Conservation (phyloP, 2,113 vertebrate genomes). For the Hippopotamus amphibius region DNA sequence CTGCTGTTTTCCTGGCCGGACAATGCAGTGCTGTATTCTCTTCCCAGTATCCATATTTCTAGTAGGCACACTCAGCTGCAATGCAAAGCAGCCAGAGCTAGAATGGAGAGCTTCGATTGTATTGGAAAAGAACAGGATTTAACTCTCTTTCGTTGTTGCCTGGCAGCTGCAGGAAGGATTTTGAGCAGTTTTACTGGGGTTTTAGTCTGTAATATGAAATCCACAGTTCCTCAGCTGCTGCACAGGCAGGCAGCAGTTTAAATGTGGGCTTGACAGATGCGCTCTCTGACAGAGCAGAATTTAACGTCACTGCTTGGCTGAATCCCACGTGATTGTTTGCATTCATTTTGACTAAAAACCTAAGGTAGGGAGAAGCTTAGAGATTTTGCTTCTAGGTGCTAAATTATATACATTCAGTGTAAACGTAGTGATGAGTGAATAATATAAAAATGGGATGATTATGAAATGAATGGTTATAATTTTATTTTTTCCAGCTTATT, state of each 20-base stretch:
- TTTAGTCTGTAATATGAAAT: slow-evolving; percentile 84
- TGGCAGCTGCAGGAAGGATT: slow-evolving; percentile 86
- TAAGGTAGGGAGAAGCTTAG: slow-evolving; percentile 85
- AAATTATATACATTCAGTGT: slow-evolving; percentile 68
- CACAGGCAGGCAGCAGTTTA: slow-evolving; percentile 90
- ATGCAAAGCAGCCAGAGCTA: slow-evolving; percentile 79
- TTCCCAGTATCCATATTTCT: slow-evolving; percentile 89
- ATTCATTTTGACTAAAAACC: slow-evolving; percentile 89
- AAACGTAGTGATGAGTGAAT: slow-evolving; percentile 73
- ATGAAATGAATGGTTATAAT: slow-evolving; percentile 74
- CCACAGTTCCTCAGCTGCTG: slow-evolving; percentile 86
- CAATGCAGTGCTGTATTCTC: slow-evolving; percentile 87
- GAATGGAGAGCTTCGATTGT: slow-evolving; percentile 74
- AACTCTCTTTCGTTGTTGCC: slow-evolving; percentile 86
- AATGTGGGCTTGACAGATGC: slow-evolving; percentile 93
- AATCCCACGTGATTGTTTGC: slow-evolving; percentile 91
- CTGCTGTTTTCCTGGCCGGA: slow-evolving; percentile 84
- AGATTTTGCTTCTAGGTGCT: slow-evolving; percentile 77
- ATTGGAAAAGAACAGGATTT: slow-evolving; percentile 81
- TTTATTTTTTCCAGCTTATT: slow-evolving; percentile 68
- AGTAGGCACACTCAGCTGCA: slow-evolving; percentile 73
- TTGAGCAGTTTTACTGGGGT: slow-evolving; percentile 79
- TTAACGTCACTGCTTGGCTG: slow-evolving; percentile 91
- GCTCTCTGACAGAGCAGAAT: slow-evolving; percentile 93
- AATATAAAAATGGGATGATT: slow-evolving; percentile 74